A percentile compares a stretch with the other conserved stretches of the same genome.
Evolutionary conservation across 2,113 vertebrate genomes (phyloP).

Genomic region (Gracilinanus agilis): DNA sequence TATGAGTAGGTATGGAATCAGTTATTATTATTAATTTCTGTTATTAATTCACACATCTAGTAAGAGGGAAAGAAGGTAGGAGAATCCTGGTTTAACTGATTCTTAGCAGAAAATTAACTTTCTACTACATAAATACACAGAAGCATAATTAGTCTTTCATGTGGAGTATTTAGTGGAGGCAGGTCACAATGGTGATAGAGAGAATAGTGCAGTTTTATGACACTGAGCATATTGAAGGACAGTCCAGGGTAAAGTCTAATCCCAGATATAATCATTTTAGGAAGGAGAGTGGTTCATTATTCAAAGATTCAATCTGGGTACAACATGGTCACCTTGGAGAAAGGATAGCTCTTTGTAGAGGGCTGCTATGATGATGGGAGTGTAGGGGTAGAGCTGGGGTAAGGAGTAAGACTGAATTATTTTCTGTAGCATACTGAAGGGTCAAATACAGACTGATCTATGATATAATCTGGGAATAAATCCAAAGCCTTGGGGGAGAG

Average conservation of each 20-base stretch:
- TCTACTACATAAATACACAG: background rate
- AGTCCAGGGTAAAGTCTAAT: background rate
- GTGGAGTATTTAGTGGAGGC: background rate
- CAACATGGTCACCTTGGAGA: background rate
- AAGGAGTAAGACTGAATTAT: background rate
- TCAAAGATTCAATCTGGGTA: background rate
- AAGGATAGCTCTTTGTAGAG: background rate
- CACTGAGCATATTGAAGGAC: background rate
- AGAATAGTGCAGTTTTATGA: background rate
- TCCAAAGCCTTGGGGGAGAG: background rate
- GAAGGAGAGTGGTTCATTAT: background rate
- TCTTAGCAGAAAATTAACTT: background rate
- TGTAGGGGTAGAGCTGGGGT: background rate
- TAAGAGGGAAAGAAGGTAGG: background rate
- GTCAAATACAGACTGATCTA: background rate
- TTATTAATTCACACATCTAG: background rate
- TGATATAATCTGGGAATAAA: background rate
- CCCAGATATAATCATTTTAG: background rate
- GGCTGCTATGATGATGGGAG: background rate
- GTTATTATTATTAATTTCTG: background rate
- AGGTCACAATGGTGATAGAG: background rate
- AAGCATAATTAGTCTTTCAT: background rate
- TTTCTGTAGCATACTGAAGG: background rate
- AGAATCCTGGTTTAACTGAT: background rate
- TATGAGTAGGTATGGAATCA: background rate